A percentile compares a stretch with the other conserved stretches of the same genome.
Evolutionary conservation across 2,113 vertebrate species (phyloP).

Genomic region (Silurus asotus): DNA sequence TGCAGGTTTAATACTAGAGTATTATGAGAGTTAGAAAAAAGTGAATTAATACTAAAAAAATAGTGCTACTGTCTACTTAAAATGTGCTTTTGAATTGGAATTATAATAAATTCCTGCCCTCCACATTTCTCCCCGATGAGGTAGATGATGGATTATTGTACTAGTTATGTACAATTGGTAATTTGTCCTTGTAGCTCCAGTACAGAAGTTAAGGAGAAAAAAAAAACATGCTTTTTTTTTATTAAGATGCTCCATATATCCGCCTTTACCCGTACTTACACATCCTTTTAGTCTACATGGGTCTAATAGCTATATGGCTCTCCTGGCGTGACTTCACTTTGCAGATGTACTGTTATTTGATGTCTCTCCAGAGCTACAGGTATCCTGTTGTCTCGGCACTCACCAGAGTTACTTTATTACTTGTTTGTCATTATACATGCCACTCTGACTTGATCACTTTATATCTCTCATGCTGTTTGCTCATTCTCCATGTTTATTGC

Average conservation of each 20-base stretch:
- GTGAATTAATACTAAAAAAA: background rate
- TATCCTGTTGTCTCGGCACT: conserved; percentile 5
- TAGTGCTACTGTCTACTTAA: background rate
- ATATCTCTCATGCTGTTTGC: background rate
- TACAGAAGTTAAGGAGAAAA: background rate
- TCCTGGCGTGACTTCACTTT: conserved; percentile 4
- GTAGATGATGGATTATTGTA: background rate
- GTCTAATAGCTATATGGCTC: background rate
- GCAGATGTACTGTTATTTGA: conserved; percentile 1
- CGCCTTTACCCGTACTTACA: background rate
- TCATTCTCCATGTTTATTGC: background rate
- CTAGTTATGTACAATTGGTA: background rate
- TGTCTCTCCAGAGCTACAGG: background rate
- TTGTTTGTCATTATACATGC: conserved; percentile 12
- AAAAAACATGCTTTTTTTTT: background rate
- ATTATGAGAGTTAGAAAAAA: background rate
- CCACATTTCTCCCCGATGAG: background rate
- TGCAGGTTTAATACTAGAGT: background rate
- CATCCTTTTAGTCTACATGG: background rate
- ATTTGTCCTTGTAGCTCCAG: background rate
- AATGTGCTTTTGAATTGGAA: background rate
- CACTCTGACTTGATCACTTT: background rate
- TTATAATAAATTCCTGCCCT: background rate
- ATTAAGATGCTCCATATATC: background rate
- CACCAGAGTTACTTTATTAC: background rate